Evolutionary conservation across 2,113 vertebrate species (phyloP), one percentile per base, ranked within the genome.

Genomic region (Zootoca vivipara): DNA sequence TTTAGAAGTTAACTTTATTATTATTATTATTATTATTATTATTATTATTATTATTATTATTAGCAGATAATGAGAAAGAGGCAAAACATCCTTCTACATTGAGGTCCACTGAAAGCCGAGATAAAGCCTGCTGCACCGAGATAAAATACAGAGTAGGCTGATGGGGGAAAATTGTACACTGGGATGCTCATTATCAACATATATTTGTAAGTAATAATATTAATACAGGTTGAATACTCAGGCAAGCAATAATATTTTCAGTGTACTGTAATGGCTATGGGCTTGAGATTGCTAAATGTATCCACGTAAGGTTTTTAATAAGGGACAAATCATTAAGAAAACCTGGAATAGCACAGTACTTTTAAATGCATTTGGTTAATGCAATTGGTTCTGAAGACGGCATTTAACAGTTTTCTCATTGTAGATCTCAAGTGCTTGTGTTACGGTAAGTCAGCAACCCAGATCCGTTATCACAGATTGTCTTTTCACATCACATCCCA

Each of bases 131-230:
- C 87, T 95, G 85, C 85, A 40, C 35, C 82, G 91, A 96, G 93
- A 95, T 95, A 94, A 96, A 97, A 92, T 12, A 62, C 7, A 62
- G 67, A 87, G 91, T 92, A 90, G 93, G 93, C 75, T 94, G 74
- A 89, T 94, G 85, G 94, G 93, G 95, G 87, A 90, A 92, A 78
- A 18, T 79, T 89, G 70, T 13, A 30, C 77, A 93, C 42, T 46
- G 84, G 89, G 91, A 40, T 94, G 15, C 16, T 26, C 91, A 93
- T 89, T 93, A 91, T 78, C 69, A 93, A 90, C 65, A 90, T 33
- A 88, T 92, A 89, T n/a, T 22, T 87, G 78, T 2, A 88, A 75
- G 67, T 52, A 79, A 72, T 91, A 26, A 20, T 82, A 82, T 79
- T 87, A 42, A 69, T 83, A 83, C 40, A 90, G 38, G 73, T 0